Percentiles rank a stretch among this genome's conserved stretches.
Evolutionary conservation across 2,113 vertebrate species (phyloP).

Genomic region (Saccopteryx leptura): DNA sequence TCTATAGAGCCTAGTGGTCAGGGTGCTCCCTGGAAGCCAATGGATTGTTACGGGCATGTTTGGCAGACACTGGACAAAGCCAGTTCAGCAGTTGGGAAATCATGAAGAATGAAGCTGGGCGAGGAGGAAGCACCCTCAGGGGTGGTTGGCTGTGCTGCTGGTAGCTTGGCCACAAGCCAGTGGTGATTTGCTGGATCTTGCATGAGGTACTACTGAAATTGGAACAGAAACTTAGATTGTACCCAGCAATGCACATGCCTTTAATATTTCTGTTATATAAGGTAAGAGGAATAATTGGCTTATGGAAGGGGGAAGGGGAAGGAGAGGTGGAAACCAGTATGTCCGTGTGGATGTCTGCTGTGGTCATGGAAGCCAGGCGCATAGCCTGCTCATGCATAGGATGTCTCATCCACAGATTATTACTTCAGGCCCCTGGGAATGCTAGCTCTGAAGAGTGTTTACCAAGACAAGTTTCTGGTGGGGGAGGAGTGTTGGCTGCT

Average conservation of each 20-base stretch:
- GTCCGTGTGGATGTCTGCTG: fast-evolving
- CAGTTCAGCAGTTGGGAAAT: not conserved
- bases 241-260: not conserved
- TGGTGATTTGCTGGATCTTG: not conserved
- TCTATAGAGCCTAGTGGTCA: fast-evolving
- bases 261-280: not conserved
- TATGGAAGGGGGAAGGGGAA: not conserved
- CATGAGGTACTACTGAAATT: not conserved
- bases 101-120: not conserved
- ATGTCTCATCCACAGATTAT: constrained; percentile 14
- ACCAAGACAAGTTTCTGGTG: not conserved
- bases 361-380: not conserved
- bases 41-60: not conserved
- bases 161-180: constrained; percentile 50
- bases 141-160: not conserved
- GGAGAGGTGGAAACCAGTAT: not conserved
- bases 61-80: not conserved
- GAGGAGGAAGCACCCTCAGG: not conserved
- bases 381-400: not conserved
- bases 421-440: constrained; percentile 29
- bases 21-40: not conserved
- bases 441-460: constrained; percentile 53
- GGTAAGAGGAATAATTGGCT: not conserved
- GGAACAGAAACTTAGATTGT: not conserved
- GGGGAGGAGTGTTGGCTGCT: not conserved